Conservation (phyloP, 1,140 invertebrate genomes). For the Platyscapa corneri region DNA sequence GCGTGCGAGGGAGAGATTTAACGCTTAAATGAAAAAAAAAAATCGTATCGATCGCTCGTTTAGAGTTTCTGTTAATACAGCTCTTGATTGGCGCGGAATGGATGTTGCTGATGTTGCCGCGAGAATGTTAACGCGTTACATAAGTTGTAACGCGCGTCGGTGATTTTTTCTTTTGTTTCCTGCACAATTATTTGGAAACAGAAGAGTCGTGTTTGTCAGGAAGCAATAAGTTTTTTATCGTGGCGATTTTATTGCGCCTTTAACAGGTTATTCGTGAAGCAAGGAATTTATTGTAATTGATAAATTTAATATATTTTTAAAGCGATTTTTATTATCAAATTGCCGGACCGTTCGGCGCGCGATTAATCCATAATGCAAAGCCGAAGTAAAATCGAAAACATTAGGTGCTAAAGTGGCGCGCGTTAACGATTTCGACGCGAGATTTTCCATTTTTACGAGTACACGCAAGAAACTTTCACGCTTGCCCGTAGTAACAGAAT, state of each 20-base stretch:
- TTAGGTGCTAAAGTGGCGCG: background rate
- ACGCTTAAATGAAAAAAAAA: background rate
- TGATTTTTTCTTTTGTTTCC: conserved; percentile 14
- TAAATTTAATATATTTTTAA: background rate
- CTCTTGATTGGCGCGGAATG: background rate
- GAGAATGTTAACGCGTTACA: conserved; percentile 36
- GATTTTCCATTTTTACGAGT: no score
- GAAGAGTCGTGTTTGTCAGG: conserved; percentile 27
- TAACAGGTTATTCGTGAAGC: background rate
- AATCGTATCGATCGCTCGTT: background rate
- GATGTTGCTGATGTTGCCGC: conserved; percentile 10
- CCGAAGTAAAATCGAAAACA: background rate
- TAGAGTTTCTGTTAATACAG: background rate
- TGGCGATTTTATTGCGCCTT: background rate
- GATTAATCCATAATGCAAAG: background rate
- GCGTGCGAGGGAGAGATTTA: background rate
- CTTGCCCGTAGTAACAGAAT: no score
- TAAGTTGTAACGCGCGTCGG: conserved; percentile 25
- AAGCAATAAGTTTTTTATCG: conserved; percentile 33
- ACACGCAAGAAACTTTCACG: no score
- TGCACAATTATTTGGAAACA: conserved; percentile 44
- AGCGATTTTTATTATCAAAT: background rate
- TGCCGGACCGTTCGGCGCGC: no score
- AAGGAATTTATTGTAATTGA: background rate
- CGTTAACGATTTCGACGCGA: background rate